phyloP scores from a whole-genome alignment of 2,797 vertebrate genomes.

The Pipistrellus pygmaeus region DNA sequence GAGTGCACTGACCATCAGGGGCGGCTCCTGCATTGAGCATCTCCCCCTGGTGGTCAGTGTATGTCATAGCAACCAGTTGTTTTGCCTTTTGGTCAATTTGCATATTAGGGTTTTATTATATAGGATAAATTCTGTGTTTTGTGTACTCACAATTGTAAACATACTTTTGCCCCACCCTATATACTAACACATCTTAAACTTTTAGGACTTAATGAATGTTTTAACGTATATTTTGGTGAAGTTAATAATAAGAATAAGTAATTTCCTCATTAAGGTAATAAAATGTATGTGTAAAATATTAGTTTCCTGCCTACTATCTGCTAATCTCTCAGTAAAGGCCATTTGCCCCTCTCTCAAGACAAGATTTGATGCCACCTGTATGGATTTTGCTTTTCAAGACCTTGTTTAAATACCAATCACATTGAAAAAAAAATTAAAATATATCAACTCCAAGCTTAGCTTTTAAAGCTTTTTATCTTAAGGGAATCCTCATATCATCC shows the following conservation, averaged over 20 bases:
- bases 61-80: no score
- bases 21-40: no score
- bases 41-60: no score
- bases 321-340: neutral
- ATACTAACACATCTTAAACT: neutral
- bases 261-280: neutral
- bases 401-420: neutral
- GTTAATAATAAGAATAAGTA: neutral
- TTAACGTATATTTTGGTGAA: neutral
- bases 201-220: neutral
- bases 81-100: no score
- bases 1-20: no score
- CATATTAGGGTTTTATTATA: no score
- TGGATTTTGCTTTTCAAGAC: neutral
- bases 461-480: neutral
- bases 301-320: neutral
- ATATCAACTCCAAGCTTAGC: neutral
- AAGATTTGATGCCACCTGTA: neutral
- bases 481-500: neutral
- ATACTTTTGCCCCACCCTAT: neutral
- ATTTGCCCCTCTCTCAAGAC: neutral
- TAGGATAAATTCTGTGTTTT: neutral
- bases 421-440: neutral
- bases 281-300: slow-evolving; percentile 11
- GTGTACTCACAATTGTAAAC: neutral